Evolutionary conservation across 2,888 invertebrate genomes (phyloP).

Genomic region (Drosophila heteroneura): DNA sequence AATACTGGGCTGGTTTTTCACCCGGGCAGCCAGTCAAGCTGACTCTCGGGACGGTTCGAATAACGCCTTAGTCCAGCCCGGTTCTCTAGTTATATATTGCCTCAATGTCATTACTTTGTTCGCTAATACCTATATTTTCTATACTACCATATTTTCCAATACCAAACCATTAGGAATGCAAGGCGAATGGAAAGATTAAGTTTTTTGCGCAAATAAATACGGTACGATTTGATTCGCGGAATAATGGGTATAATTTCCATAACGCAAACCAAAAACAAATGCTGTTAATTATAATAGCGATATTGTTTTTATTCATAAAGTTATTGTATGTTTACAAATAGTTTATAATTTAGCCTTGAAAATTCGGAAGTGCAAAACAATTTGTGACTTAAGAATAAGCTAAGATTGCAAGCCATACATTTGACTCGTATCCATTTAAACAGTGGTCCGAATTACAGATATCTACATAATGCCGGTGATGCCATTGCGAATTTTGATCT

Average conservation of each 20-base stretch:
- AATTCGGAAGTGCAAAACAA: constrained; percentile 10
- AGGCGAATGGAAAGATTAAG: constrained; percentile 18
- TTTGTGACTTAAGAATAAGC: constrained; percentile 38
- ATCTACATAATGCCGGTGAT: constrained; percentile 81
- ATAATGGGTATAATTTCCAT: background rate
- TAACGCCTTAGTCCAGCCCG: no score
- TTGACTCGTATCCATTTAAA: constrained; percentile 3
- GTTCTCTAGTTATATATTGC: background rate
- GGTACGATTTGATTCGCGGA: constrained; percentile 44
- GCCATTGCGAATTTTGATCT: constrained; percentile 84
- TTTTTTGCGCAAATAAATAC: background rate
- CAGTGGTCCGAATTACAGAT: background rate
- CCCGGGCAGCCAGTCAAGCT: no score
- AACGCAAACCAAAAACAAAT: background rate
- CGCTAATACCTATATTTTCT: background rate
- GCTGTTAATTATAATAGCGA: constrained; percentile 17
- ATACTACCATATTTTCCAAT: no score
- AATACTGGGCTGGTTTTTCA: no score
- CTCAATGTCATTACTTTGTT: background rate
- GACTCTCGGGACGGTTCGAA: no score
- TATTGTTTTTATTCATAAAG: constrained; percentile 41
- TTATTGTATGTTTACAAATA: constrained; percentile 19
- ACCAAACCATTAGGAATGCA: constrained; percentile 4
- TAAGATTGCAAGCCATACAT: constrained; percentile 20
- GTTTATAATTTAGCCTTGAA: constrained; percentile 31